Conservation (phyloP, 2,797 vertebrate genomes). For the Sebastes kiyomatsui region DNA sequence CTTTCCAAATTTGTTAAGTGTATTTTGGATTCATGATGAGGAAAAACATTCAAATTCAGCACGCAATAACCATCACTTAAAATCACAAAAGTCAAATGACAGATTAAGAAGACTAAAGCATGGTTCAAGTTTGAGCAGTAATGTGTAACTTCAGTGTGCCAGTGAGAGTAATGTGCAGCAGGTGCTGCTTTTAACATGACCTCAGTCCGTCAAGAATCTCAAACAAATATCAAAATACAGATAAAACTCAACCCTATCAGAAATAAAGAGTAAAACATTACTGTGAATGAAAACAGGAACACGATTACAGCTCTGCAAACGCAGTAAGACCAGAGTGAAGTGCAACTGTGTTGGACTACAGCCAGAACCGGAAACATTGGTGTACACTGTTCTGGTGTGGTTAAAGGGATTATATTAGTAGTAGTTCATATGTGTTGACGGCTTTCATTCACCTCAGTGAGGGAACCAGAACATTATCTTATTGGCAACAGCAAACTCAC, state of each 20-base stretch:
- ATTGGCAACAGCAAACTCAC: not conserved
- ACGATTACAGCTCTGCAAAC: not conserved
- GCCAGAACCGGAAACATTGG: not conserved
- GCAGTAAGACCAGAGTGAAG: not conserved
- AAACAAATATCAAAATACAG: slow-evolving; percentile 13
- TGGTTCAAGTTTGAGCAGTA: not conserved
- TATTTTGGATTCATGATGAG: not conserved
- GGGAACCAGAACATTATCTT: not conserved
- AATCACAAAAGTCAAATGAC: not conserved
- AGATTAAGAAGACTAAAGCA: not conserved
- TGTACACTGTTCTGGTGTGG: not conserved
- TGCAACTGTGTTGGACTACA: not conserved
- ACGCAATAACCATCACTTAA: not conserved
- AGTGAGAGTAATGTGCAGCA: slow-evolving; percentile 3
- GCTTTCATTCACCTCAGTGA: not conserved
- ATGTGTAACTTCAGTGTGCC: not conserved
- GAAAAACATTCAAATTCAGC: not conserved
- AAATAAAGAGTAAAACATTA: not conserved
- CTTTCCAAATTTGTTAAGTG: not conserved
- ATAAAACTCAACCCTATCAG: not conserved
- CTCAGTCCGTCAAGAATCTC: slow-evolving; percentile 3
- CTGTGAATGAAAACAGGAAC: not conserved
- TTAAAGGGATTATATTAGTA: not conserved
- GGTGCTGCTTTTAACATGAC: slow-evolving; percentile 1
- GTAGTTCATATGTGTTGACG: not conserved